phyloP scores from a whole-genome alignment of 2,888 invertebrate species.

The Congeria kusceri region DNA sequence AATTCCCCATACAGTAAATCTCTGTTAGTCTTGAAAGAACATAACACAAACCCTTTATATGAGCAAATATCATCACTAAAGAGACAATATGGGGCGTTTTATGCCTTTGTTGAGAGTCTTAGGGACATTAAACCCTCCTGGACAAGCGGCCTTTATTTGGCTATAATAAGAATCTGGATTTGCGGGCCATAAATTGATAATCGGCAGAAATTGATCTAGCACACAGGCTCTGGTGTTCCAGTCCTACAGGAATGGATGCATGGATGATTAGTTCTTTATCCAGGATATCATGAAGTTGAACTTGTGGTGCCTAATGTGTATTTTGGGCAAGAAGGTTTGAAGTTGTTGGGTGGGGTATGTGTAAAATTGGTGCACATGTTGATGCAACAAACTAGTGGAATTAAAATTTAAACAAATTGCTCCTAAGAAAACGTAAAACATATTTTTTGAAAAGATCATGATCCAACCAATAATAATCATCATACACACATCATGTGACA shows the following conservation, averaged over 20 bases:
- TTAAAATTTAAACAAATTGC: too few species aligned
- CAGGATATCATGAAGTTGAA: too few species aligned
- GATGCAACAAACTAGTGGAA: too few species aligned
- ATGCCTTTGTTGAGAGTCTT: constrained; percentile 50
- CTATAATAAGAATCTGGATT: constrained; percentile 62
- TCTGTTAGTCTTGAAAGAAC: constrained; percentile 35
- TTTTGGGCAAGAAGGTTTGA: too few species aligned
- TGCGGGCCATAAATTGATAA: constrained; percentile 61
- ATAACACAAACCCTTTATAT: constrained; percentile 53
- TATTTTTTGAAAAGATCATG: too few species aligned
- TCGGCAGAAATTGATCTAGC: constrained; percentile 53
- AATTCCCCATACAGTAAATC: constrained; percentile 25
- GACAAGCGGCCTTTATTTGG: constrained; percentile 60
- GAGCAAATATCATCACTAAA: constrained; percentile 62
- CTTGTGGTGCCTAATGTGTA: too few species aligned
- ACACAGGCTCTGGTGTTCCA: neutral
- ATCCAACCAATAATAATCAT: too few species aligned
- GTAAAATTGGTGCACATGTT: too few species aligned
- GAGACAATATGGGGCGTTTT: constrained; percentile 60
- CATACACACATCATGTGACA: too few species aligned
- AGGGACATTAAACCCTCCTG: constrained; percentile 53
- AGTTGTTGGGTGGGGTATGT: too few species aligned
- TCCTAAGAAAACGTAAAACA: too few species aligned
- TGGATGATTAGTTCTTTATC: too few species aligned
- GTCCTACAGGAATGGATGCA: constrained; percentile 13